Evolutionary conservation across 2,888 invertebrate genomes (phyloP), one percentile per base, ranked within the genome.

Genomic region (Himalopsyche anomala): DNA sequence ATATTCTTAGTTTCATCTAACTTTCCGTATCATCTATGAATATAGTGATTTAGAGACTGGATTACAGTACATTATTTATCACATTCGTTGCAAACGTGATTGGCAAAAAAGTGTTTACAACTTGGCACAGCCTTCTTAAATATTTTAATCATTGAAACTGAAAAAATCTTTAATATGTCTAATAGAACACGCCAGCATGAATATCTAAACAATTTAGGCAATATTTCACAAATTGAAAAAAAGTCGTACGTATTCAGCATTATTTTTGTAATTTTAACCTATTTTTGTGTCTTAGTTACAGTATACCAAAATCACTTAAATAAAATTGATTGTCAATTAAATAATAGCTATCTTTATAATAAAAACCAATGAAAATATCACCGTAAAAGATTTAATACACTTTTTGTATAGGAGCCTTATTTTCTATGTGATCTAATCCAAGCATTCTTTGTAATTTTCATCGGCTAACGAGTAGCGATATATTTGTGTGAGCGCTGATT

Each of bases 311-410:
- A 62, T 19, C 62, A 62, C 62, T 62, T 62, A 62, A 62, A 62
- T 19, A 62, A 19, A 62, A 62, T 62, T 62, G 62, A 62, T 62
- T 62, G 62, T 28, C 19, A 62, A 62, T 62, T 62, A 62, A 62
- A 62, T 62, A 62, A 62, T 62, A 28, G 62, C n/a, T 11, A 19
- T 62, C 62, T 62, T 62, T 28, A 62, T 19, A 62, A 19, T n/a
- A 62, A 62, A 62, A n/a, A 6, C 62, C 62, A 28, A 62, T 62
- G 11, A 62, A 28, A 62, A 62, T 62, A 62, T 62, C 62, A 28
- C 62, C 8, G 62, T 62, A 62, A 9, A 62, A 62, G 62, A 62
- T 62, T 62, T 62, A 62, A 62, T 62, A 62, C 62, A 19, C 62
- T 62, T 62, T 62, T 62, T 62, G 62, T 62, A 62, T 62, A 19